A percentile compares a stretch with the other conserved stretches of the same genome.
phyloP scores from a whole-genome alignment of 2,797 vertebrate species.

The Lepilemur septentrionalis region DNA sequence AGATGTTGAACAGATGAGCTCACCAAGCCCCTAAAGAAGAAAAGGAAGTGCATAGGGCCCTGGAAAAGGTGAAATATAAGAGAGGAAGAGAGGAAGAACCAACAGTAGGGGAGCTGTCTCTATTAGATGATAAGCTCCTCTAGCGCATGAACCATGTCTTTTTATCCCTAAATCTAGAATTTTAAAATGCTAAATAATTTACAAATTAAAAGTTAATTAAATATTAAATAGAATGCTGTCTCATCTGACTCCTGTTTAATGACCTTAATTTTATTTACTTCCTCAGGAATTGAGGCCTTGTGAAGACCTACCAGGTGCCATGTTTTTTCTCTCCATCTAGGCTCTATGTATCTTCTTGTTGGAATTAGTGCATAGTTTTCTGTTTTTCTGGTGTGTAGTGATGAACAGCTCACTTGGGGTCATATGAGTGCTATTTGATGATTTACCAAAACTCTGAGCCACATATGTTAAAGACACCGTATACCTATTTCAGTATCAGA shows the following conservation, averaged over 20 bases:
- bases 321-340: background rate
- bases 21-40: background rate
- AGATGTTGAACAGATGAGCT: background rate
- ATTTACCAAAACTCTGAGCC: background rate
- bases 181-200: background rate
- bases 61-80: background rate
- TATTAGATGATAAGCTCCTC: background rate
- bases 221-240: background rate
- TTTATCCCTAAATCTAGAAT: background rate
- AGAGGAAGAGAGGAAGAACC: background rate
- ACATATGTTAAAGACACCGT: background rate
- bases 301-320: background rate
- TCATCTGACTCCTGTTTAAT: background rate
- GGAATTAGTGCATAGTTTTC: background rate
- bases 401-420: background rate
- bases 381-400: background rate
- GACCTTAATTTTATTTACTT: background rate
- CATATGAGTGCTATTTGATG: background rate
- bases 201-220: background rate
- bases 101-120: background rate
- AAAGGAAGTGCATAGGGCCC: background rate
- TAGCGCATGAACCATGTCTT: background rate
- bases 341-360: background rate
- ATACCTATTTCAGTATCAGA: background rate
- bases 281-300: background rate